These are phyloP conservation scores for Drosophila sulfurigaster DNA, from an alignment of 1,140 invertebrate genomes.

Conservation along the genomic window DNA sequence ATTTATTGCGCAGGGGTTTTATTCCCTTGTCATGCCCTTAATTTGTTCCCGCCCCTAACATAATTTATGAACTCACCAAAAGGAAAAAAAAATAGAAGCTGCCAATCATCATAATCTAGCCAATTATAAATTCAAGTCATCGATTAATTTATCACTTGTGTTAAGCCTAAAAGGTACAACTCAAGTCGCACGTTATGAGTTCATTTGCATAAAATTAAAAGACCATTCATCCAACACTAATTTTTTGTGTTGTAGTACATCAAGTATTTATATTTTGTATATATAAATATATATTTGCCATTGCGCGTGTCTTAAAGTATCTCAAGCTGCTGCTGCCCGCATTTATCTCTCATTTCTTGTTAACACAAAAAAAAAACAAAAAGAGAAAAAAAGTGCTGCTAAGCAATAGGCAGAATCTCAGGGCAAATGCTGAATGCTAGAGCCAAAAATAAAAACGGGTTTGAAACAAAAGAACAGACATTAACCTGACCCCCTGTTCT, in stretches of 20 bases:
- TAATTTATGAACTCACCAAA: background rate
- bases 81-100: background rate
- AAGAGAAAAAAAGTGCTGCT: background rate
- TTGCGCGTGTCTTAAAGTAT: conserved; percentile 1
- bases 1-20: no score
- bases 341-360: conserved; percentile 16
- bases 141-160: background rate
- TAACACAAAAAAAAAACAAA: background rate
- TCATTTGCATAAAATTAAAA: background rate
- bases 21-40: background rate
- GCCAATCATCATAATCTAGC: conserved; percentile 1
- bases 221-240: background rate
- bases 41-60: background rate
- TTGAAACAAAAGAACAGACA: conserved; percentile 82
- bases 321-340: conserved; percentile 8
- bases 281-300: conserved; percentile 4
- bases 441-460: conserved; percentile 69
- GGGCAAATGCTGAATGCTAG: conserved; percentile 10
- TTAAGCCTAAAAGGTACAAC: no score
- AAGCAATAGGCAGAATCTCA: conserved; percentile 21
- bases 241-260: background rate
- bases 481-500: conserved; percentile 47
- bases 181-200: background rate
- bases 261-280: background rate
- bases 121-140: background rate